Evolutionary conservation across 2,113 vertebrate species (phyloP).

Genomic region (Thalassoma bifasciatum): DNA sequence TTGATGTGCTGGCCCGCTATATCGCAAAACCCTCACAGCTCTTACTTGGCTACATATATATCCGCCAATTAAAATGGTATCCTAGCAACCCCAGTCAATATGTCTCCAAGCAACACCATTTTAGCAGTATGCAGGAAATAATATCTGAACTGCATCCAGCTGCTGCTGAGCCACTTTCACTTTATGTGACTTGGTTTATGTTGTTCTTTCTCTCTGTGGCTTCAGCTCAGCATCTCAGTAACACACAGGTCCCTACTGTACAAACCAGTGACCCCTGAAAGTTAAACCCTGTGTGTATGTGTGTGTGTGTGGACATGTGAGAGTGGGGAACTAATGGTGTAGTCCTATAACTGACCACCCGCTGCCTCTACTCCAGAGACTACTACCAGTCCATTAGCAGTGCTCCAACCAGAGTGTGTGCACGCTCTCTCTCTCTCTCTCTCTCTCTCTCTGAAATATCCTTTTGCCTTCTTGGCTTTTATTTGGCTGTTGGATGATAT

Average conservation of each 20-base stretch:
- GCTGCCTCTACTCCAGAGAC: conserved; percentile 32
- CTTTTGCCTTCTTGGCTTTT: too few species aligned
- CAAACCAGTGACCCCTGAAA: too few species aligned
- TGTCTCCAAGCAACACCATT: conserved; percentile 70
- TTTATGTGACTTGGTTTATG: not conserved
- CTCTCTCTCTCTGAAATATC: too few species aligned
- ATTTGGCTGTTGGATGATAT: too few species aligned
- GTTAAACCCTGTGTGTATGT: not conserved
- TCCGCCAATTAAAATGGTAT: conserved; percentile 73
- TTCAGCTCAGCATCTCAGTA: too few species aligned
- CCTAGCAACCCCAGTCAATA: conserved; percentile 72
- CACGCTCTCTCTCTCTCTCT: too few species aligned
- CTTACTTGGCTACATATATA: conserved; percentile 53
- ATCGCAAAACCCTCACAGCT: conserved; percentile 43
- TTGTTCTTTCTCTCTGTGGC: too few species aligned
- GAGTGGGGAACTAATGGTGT: conserved; percentile 26
- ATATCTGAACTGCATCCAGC: conserved; percentile 17
- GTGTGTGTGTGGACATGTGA: not conserved
- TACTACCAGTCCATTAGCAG: conserved; percentile 50
- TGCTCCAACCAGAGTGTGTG: conserved; percentile 9
- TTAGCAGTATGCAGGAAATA: conserved; percentile 53
- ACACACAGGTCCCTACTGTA: too few species aligned
- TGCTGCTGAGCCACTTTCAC: not conserved
- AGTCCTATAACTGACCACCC: conserved; percentile 27
- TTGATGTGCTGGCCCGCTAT: conserved; percentile 41